Evolutionary conservation across 2,888 invertebrate genomes (phyloP).

Genomic region (Tipula helvola): DNA sequence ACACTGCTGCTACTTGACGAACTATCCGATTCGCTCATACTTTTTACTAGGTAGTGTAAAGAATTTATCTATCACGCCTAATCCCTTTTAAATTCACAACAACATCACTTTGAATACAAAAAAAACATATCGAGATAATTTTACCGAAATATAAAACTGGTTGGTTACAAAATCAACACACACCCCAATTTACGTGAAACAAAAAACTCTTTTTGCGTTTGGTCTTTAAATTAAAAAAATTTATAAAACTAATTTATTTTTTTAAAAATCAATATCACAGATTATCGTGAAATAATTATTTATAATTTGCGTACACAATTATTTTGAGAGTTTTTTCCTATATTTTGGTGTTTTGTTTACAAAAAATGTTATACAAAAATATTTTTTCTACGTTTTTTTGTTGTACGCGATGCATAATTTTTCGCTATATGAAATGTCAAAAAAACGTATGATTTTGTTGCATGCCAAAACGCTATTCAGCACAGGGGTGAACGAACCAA

Average conservation of each 20-base stretch:
- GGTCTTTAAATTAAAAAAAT: not conserved
- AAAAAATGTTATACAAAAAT: not conserved
- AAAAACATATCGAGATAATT: not conserved
- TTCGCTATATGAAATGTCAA: not conserved
- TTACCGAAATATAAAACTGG: not conserved
- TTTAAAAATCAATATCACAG: not conserved
- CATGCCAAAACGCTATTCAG: not conserved
- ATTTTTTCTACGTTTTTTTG: not conserved
- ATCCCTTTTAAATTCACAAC: not conserved
- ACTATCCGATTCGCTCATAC: constrained; percentile 7
- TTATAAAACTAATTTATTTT: not conserved
- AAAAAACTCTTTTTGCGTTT: not conserved
- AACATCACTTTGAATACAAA: not conserved
- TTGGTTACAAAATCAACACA: not conserved
- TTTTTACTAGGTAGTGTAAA: not conserved
- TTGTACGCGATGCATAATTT: not conserved
- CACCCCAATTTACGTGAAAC: not conserved
- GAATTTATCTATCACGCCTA: not conserved
- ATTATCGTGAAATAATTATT: not conserved
- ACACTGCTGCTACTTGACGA: constrained; percentile 7
- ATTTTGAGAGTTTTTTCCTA: not conserved
- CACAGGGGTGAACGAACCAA: not conserved
- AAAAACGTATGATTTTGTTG: not conserved
- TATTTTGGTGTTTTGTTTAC: not conserved
- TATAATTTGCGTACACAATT: not conserved